Conservation (phyloP, 1,140 invertebrate species). For the Andrena cerasifolii region DNA sequence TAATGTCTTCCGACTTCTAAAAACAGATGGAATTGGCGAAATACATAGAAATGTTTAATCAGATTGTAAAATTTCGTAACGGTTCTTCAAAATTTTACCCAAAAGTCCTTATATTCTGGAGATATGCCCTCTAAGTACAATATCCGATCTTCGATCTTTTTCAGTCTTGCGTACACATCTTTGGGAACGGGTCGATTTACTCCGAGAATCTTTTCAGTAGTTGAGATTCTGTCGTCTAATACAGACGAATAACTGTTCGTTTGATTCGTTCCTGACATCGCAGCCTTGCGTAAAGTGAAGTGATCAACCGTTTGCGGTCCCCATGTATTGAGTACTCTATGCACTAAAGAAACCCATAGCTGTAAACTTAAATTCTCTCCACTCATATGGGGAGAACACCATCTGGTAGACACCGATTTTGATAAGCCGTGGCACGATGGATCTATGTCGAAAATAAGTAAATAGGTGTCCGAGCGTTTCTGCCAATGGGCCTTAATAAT, state of each 20-base stretch:
- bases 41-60: conserved; percentile 4
- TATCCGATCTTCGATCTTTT: conserved; percentile 86
- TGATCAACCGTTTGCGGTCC: conserved; percentile 84
- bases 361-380: conserved; percentile 25
- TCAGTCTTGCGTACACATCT: conserved; percentile 85
- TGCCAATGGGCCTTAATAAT: too few relatives aligned
- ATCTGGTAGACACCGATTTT: too few relatives aligned
- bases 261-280: neutral
- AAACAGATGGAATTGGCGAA: neutral
- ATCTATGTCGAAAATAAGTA: too few relatives aligned
- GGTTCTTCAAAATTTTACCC: conserved; percentile 78
- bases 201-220: conserved; percentile 83
- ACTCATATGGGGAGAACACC: too few relatives aligned
- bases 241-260: conserved; percentile 69
- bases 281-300: conserved; percentile 49
- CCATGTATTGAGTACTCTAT: conserved; percentile 84
- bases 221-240: conserved; percentile 84
- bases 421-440: too few relatives aligned
- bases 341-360: conserved; percentile 78
- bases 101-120: conserved; percentile 87
- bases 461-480: too few relatives aligned
- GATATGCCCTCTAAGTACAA: conserved; percentile 87
- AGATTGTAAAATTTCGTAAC: neutral
- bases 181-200: conserved; percentile 82
- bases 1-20: conserved; percentile 38